Evolutionary conservation across 1,140 invertebrate genomes (phyloP), one percentile per base, ranked within the genome.

Genomic region (Anastatus disparis): DNA sequence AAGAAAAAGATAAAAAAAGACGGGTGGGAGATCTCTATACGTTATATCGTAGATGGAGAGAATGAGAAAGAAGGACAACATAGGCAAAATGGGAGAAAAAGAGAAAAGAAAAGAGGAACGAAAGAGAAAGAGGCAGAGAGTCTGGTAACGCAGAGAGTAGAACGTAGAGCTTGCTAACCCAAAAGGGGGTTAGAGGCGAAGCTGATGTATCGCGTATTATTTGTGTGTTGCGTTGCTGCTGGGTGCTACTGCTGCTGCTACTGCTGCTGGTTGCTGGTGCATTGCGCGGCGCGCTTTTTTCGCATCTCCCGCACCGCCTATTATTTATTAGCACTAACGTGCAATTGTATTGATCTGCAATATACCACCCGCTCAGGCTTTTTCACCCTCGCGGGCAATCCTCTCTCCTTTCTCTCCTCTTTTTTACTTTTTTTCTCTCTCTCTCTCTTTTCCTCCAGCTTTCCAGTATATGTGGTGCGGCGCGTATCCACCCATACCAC

Each of bases 241-340:
- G n/a, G n/a, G n/a, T n/a, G n/a, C n/a, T n/a, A n/a, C n/a, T n/a
- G 83, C 79, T 85, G 84, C 83, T 85, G 83, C 84, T 84, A 81
- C 84, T 83, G 83, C 82, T 82, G 83, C 79, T 85, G n/a, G n/a
- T n/a, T n/a, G n/a, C n/a, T n/a, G n/a, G n/a, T n/a, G n/a, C n/a
- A n/a, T n/a, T n/a, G n/a, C n/a, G n/a, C n/a, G n/a, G n/a, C n/a
- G n/a, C n/a, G n/a, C n/a, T n/a, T 86, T 85, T 85, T 86, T 86
- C 83, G 83, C n/a, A n/a, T n/a, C 82, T 83, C 82, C 84, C 82
- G n/a, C n/a, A 80, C 82, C 82, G 84, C 82, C 84, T 86, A 86
- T 86, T 85, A 85, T 86, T 86, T 86, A 86, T 85, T 86, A 85
- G 84, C 84, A 85, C 84, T 86, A 86, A 86, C 84, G 84, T 85